These are phyloP conservation scores for Bombus waltoni DNA, from an alignment of 1,140 invertebrate genomes.

Conservation along the genomic window DNA sequence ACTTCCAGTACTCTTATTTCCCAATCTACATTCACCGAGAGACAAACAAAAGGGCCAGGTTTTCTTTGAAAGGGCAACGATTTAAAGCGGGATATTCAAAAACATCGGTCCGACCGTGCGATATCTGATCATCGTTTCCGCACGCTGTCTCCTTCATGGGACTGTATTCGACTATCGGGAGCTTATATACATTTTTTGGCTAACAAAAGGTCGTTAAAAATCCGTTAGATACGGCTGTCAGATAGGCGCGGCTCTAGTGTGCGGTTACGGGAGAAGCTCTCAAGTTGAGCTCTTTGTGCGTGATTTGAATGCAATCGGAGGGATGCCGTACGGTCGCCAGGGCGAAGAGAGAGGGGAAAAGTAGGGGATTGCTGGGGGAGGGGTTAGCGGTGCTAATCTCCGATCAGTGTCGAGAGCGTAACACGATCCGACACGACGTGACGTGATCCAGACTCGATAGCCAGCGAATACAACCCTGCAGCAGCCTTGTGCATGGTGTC, in stretches of 20 bases:
- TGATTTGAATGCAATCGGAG: conserved; percentile 82
- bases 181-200: conserved; percentile 74
- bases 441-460: conserved; percentile 79
- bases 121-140: conserved; percentile 67
- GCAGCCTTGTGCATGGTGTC: conserved; percentile 58
- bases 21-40: conserved; percentile 8
- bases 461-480: conserved; percentile 69
- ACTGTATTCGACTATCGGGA: conserved; percentile 63
- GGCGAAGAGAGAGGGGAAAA: conserved; percentile 33
- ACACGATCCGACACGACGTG: conserved; percentile 81
- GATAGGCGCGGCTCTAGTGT: conserved; percentile 74
- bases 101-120: conserved; percentile 49
- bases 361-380: conserved; percentile 38
- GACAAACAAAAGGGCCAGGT: conserved; percentile 25
- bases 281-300: conserved; percentile 80
- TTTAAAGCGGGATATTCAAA: conserved; percentile 54
- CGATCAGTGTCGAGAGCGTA: conserved; percentile 82
- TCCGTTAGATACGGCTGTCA: conserved; percentile 81
- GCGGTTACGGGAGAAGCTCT: conserved; percentile 71
- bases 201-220: conserved; percentile 82
- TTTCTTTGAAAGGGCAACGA: conserved; percentile 45
- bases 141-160: conserved; percentile 61
- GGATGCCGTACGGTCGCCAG: conserved; percentile 59
- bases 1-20: conserved; percentile 6
- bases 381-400: conserved; percentile 77